Base-by-base conservation (phyloP, 2,113 vertebrate genomes). In the Lagopus leucura region DNA sequence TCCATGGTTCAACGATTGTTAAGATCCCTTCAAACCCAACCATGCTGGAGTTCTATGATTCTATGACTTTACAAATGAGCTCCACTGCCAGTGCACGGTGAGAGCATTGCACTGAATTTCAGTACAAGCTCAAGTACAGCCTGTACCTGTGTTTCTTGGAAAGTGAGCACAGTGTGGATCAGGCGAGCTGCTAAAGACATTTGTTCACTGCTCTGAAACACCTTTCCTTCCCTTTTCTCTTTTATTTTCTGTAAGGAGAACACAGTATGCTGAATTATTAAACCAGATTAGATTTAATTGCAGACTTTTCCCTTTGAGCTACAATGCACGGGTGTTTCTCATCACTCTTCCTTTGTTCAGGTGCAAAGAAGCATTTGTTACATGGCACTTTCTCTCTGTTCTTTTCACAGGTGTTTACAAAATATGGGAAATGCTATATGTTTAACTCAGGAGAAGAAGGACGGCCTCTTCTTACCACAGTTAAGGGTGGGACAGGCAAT, bases 391-490 rank as follows among this genome's bases (percentile, higher is more conserved):
- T 84, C 52, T 92, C 63, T 96, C 85, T 90, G 93, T 32, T 90
- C 24, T 93, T 72, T 90, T 78, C 11, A 2, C 97, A 99, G 99
- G 99, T 99, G 95, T 99, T 99, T 98, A 99, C 99, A 96, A 98
- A 99, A 91, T 99, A 99, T 38, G 99, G 99, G 87, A 99, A 99
- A 97, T 99, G 99, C 97, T 99, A 99, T 98, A 99, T 99, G 98
- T 99, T 99, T 97, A 99, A 99, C 93, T 99, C 99, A 72, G 99
- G 98, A 66, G 99, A 99, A 96, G 99, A 99, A 60, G 99, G 99
- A 57, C 98, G 98, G 86, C 98, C 98, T 73, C 98, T 99, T 69
- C 98, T 99, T 91, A 99, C 99, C 86, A 99, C 99, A 0, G 99
- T 99, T 97, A 99, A 99, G 95, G 99, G 99, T 36, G 99, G 99